These are phyloP conservation scores for Schizopygopsis pylzovi DNA, from an alignment of 2,797 vertebrate species.

Conservation along the genomic window DNA sequence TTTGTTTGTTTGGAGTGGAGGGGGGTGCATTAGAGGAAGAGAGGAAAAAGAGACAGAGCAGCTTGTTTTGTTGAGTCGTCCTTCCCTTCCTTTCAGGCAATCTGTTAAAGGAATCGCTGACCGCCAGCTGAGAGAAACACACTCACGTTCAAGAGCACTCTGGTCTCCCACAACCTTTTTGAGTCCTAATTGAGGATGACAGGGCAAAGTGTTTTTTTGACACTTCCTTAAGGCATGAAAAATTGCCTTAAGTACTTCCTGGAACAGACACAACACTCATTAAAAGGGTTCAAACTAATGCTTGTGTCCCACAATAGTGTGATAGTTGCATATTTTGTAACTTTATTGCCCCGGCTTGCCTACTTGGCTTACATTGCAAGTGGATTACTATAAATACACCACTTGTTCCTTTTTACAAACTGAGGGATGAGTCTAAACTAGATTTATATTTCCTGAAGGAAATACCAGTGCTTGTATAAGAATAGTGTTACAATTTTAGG, in stretches of 20 bases:
- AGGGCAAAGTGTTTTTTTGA: constrained; percentile 36
- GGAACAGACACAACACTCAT: constrained; percentile 25
- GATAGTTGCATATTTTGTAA: constrained; percentile 14
- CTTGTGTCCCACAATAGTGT: background rate
- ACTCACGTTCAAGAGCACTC: constrained; percentile 27
- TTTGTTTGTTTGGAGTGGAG: background rate
- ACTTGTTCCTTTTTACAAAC: constrained; percentile 4
- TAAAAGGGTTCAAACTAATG: constrained; percentile 12
- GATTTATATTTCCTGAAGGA: background rate
- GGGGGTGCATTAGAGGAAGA: constrained; percentile 7
- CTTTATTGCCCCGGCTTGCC: background rate
- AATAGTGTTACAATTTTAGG: background rate
- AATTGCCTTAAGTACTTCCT: constrained; percentile 25
- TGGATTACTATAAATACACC: constrained; percentile 16
- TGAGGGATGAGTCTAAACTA: constrained; percentile 15
- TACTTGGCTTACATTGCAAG: constrained; percentile 15
- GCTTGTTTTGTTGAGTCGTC: constrained; percentile 56
- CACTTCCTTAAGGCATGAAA: constrained; percentile 31
- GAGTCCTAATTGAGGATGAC: constrained; percentile 31
- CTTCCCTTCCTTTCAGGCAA: constrained; percentile 56
- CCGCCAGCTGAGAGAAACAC: constrained; percentile 35
- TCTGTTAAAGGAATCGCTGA: constrained; percentile 40
- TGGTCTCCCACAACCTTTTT: constrained; percentile 14
- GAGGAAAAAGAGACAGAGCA: constrained; percentile 53
- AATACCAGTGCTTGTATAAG: background rate